Percentiles rank a stretch among this genome's conserved stretches.
These are phyloP conservation scores for Plebejus melissa DNA, from an alignment of 2,888 invertebrate genomes.

Conservation along the genomic window DNA sequence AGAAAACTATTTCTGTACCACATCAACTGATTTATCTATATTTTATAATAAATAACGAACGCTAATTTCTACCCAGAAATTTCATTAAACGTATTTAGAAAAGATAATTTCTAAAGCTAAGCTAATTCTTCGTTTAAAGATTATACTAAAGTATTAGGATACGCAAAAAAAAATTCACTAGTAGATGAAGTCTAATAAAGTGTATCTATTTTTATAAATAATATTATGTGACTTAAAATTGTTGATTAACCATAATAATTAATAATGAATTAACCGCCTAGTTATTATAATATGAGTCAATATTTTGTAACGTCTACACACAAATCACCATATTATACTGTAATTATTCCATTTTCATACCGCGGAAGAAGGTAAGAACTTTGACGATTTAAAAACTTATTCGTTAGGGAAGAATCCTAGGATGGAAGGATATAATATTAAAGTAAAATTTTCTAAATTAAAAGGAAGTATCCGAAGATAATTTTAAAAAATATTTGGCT, in stretches of 20 bases:
- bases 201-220: slow-evolving; percentile 1
- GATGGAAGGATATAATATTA: background rate
- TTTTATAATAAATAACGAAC: background rate
- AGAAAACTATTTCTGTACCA: background rate
- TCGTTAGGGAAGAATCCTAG: background rate
- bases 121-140: background rate
- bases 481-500: background rate
- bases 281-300: slow-evolving; percentile 6
- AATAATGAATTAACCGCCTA: background rate
- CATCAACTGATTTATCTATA: background rate
- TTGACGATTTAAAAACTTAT: background rate
- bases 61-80: background rate
- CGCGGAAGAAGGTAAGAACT: background rate
- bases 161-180: background rate
- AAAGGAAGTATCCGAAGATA: background rate
- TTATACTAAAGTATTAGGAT: slow-evolving; percentile 1
- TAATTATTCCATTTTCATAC: background rate
- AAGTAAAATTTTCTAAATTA: background rate
- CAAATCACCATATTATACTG: background rate
- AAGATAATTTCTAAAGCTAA: slow-evolving; percentile 1
- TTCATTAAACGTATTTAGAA: background rate
- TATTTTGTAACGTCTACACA: background rate
- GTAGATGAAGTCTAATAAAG: background rate
- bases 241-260: background rate
- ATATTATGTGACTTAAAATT: background rate